Evolutionary conservation across 2,113 vertebrate species (phyloP).

Genomic region (Macrotus californicus): DNA sequence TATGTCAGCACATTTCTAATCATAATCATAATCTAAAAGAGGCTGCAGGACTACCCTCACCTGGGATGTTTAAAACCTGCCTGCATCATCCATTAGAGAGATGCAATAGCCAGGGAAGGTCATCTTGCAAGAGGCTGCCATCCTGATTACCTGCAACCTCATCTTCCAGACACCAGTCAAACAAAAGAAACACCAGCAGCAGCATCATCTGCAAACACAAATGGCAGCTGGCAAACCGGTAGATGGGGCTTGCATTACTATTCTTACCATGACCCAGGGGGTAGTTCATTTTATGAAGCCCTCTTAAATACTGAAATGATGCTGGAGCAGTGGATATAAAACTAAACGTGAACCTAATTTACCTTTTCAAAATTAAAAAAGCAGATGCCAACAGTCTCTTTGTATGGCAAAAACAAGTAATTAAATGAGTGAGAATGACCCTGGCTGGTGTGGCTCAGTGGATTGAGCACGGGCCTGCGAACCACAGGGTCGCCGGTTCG

Average conservation of each 20-base stretch:
- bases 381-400: neutral
- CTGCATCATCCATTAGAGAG: neutral
- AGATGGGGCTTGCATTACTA: neutral
- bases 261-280: neutral
- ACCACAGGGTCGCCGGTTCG: too few relatives aligned
- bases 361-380: conserved; percentile 37
- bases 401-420: neutral
- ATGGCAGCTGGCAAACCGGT: neutral
- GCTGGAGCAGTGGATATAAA: neutral
- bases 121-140: neutral
- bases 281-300: neutral
- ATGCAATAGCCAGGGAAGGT: neutral
- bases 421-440: conserved; percentile 24
- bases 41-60: neutral
- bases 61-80: neutral
- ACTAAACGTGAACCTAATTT: conserved; percentile 26
- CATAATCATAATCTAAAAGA: neutral
- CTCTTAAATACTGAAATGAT: conserved; percentile 30
- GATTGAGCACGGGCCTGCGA: too few relatives aligned
- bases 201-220: neutral
- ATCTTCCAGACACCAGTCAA: neutral
- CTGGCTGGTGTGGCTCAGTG: too few relatives aligned
- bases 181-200: neutral
- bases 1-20: neutral
- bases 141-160: neutral